Percentiles rank a stretch among this genome's conserved stretches.
Evolutionary conservation across 1,140 invertebrate genomes (phyloP).

Genomic region (Euschistus heros): DNA sequence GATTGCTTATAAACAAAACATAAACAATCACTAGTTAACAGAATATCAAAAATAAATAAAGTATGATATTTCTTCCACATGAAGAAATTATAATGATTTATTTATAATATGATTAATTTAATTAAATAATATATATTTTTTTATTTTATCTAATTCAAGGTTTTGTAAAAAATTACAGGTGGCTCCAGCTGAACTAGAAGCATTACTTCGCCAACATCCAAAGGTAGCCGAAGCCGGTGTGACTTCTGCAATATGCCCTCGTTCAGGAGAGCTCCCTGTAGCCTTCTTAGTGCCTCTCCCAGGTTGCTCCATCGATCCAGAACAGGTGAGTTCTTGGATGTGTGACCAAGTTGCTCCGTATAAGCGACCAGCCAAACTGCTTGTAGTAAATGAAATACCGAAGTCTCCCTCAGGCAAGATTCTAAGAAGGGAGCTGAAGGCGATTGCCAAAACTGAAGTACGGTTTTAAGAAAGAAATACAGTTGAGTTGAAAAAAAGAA

Average conservation of each 20-base stretch:
- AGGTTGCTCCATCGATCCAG: conserved; percentile 33
- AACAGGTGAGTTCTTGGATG: conserved; percentile 46
- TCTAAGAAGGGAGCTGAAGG: conserved; percentile 47
- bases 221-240: conserved; percentile 57
- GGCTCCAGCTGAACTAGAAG: conserved; percentile 58
- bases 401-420: conserved; percentile 67
- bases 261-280: conserved; percentile 51
- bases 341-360: conserved; percentile 51
- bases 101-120: too few species aligned
- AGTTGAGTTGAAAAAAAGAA: neutral
- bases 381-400: conserved; percentile 56
- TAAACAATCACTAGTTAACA: too few species aligned
- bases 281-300: conserved; percentile 48
- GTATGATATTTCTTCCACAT: too few species aligned
- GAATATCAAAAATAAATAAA: too few species aligned
- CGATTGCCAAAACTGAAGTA: neutral
- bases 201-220: conserved; percentile 52
- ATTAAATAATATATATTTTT: neutral
- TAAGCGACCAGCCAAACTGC: conserved; percentile 55
- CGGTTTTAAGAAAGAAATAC: neutral
- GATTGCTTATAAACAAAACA: too few species aligned
- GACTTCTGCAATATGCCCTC: conserved; percentile 51
- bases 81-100: too few species aligned
- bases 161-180: conserved; percentile 35
- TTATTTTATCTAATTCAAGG: neutral